A percentile compares a stretch with the other conserved stretches of the same genome.
phyloP scores from a whole-genome alignment of 30 jellyfish, hydroid and myxozoan species.

The Pelagia noctiluca region DNA sequence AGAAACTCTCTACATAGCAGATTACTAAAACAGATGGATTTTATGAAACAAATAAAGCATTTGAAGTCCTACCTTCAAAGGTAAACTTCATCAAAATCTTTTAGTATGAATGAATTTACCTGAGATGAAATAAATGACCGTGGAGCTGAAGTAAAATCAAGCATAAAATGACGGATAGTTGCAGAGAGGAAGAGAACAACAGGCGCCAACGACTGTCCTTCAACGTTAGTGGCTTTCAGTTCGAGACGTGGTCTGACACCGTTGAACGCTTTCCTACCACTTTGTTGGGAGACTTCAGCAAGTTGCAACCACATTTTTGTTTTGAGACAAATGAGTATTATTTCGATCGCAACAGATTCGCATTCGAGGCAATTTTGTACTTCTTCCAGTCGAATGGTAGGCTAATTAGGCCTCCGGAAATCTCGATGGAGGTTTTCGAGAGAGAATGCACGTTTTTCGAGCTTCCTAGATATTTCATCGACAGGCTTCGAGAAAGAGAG shows the following conservation, averaged over 20 bases:
- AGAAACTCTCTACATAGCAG: no score
- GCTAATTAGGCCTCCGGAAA: slow-evolving; percentile 67
- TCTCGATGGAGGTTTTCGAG: slow-evolving; percentile 67
- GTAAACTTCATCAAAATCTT: no score
- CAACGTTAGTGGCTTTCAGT: slow-evolving; percentile 79
- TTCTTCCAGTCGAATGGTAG: slow-evolving; percentile 81
- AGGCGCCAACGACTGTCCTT: slow-evolving; percentile 49
- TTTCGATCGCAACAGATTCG: slow-evolving; percentile 71
- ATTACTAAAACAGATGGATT: no score
- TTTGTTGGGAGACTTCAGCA: slow-evolving; percentile 53
- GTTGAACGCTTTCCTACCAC: slow-evolving; percentile 78
- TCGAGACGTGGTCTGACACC: slow-evolving; percentile 78
- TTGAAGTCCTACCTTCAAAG: no score
- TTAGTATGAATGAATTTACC: no score
- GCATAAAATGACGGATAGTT: no score
- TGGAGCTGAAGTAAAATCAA: no score
- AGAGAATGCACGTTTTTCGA: slow-evolving; percentile 66
- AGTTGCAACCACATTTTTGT: slow-evolving; percentile 37
- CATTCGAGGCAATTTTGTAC: slow-evolving; percentile 76
- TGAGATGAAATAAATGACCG: no score
- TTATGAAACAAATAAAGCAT: no score
- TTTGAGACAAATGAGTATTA: slow-evolving; percentile 17
- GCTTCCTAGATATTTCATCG: slow-evolving; percentile 59
- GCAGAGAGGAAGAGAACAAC: neutral
- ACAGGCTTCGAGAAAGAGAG: slow-evolving; percentile 57